These are phyloP conservation scores for Tetanocera ferruginea DNA, from an alignment of 2,888 invertebrate species.

Conservation along the genomic window DNA sequence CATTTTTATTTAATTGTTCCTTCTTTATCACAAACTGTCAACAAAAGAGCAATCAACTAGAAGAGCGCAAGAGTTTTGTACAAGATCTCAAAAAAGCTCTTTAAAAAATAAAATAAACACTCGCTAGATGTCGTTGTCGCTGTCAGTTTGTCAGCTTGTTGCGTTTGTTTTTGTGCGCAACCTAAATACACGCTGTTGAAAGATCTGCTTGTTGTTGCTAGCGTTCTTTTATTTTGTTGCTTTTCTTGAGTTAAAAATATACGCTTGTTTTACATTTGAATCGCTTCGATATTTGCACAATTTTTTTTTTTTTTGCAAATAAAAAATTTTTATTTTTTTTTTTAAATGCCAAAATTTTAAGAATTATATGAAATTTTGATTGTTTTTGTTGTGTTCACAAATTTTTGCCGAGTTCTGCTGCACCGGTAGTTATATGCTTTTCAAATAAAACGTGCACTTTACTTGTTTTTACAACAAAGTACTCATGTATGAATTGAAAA, in stretches of 20 bases:
- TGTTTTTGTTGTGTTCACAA: not conserved
- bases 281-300: not conserved
- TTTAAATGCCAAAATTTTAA: not conserved
- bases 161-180: not conserved
- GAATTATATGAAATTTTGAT: not conserved
- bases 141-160: not conserved
- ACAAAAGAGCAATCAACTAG: not conserved
- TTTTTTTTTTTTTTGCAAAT: not conserved
- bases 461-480: not conserved
- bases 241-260: conserved; percentile 3
- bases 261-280: not conserved
- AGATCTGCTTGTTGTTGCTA: not conserved
- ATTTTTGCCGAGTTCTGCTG: conserved; percentile 13
- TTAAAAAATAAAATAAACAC: not conserved
- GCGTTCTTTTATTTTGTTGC: conserved; percentile 32
- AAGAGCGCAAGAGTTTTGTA: not conserved
- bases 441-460: not conserved
- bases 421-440: not conserved
- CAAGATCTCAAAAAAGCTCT: not conserved
- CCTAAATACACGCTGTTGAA: conserved; percentile 14
- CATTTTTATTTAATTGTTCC: conserved; percentile 52
- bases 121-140: not conserved
- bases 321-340: not conserved
- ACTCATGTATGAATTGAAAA: not conserved
- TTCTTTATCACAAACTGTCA: not conserved